These are phyloP conservation scores for Rhinopomastus cyanomelas DNA, from an alignment of 2,113 vertebrate genomes.

Conservation along the genomic window DNA sequence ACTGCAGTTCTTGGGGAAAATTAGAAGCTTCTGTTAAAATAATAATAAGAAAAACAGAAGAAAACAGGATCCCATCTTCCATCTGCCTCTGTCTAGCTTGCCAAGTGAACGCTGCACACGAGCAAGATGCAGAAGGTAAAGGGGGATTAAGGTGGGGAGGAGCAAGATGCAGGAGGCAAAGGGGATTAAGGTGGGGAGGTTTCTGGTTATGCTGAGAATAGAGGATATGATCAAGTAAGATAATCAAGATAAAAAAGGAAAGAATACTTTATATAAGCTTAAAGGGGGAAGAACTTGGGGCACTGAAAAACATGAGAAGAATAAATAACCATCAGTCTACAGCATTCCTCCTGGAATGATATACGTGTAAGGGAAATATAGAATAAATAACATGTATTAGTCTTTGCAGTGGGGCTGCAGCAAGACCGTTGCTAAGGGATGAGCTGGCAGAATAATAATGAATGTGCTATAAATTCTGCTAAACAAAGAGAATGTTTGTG, in stretches of 20 bases:
- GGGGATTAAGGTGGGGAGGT: background rate
- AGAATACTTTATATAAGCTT: background rate
- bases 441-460: constrained; percentile 17
- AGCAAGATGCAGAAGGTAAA: background rate
- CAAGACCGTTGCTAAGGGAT: background rate
- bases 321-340: background rate
- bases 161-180: background rate
- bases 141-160: background rate
- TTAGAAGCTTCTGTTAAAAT: constrained; percentile 14
- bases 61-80: constrained; percentile 21
- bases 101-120: background rate
- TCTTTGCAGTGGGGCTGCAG: background rate
- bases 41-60: background rate
- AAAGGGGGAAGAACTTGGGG: background rate
- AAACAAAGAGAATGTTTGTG: background rate
- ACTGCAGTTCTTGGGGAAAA: constrained; percentile 11
- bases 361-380: background rate
- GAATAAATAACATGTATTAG: background rate
- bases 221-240: background rate
- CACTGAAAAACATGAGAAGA: background rate
- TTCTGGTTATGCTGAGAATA: background rate
- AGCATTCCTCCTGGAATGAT: background rate
- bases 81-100: background rate
- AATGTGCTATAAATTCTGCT: background rate
- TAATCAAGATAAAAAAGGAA: background rate